Evolutionary conservation across 2,888 invertebrate genomes (phyloP), one percentile per base, ranked within the genome.

Genomic region (Cremastobaeus sp.): DNA sequence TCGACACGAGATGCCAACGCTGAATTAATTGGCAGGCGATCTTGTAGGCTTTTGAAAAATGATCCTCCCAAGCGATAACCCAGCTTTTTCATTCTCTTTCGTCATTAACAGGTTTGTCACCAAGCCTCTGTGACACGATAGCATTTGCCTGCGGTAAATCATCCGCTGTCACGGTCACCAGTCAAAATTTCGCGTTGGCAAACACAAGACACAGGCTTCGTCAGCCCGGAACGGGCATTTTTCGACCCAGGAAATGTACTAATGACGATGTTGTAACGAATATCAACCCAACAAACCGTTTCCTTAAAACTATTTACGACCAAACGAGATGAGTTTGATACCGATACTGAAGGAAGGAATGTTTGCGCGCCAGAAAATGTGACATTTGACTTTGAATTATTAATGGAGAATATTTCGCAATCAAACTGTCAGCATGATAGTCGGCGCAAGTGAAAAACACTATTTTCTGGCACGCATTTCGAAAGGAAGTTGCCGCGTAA

Each of bases 1-100:
- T 48, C 73, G 50, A 68, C 69, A 64, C 64, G 60, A 74, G 70
- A 74, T 74, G 74, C 74, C 74, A 74, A 74, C 74, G 60, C 74
- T 62, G 74, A 70, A 74, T 74, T 74, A 74, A 74, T 74, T 74
- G 70, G 70, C 64, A 65, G 70, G 18, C 64, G 59, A 65, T 74
- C 74, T 70, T 52, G 65, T 74, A 54, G 35, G 59, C 69, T 74
- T 65, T 74, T 74, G 74, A 74, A 69, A 74, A 74, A 74, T 74
- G 74, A 74, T 74, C 60, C 59, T 65, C 32, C 37, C 35, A 15
- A 39, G 50, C 65, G 70, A 74, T 74, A 74, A 70, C 48, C 14
- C 28, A 25, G 54, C 72, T 60, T 72, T 66, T 73, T 73, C 60
- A 57, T 68, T 45, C 50, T 30, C 54, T 41, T 64, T 59, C 50